Base-by-base conservation (phyloP, 2,113 vertebrate species). In the Myrmecophaga tridactyla region DNA sequence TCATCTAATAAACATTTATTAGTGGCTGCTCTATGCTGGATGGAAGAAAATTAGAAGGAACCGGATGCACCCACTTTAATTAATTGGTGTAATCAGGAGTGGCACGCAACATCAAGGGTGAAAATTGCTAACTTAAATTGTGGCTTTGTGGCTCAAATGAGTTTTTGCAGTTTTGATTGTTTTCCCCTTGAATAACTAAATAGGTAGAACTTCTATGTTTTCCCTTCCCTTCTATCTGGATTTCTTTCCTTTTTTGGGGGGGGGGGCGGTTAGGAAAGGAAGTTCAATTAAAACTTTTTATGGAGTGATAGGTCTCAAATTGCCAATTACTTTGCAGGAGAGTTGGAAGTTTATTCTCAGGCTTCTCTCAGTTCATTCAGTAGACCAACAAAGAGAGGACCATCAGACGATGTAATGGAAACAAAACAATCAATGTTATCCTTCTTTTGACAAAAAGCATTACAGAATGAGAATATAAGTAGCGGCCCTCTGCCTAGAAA, bases 11-110 rank as follows among this genome's bases (percentile, higher is more conserved):
- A 96, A 92, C 94, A 96, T 91, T 95, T 91, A 96, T 95, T 96
- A 96, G 81, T 94, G 84, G 69, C 82, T 89, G 20, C 92, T 95
- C 53, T 77, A 82, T 92, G 46, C 94, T 77, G 94, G 92, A 94
- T 91, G 94, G 96, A 82, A 92, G 94, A 95, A 96, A 96, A 97
- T 95, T 94, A 96, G 96, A 97, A 89, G 91, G 94, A 92, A 58
- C 92, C 97, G 96, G 97, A 96, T 96, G 94, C 36, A 96, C 83
- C 96, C 95, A 87, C 92, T 97, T 94, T 94, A 95, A 96, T 96
- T 96, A 97, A 96, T 97, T 96, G 96, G 63, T 56, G 17, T 96
- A 91, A 96, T 97, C 94, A 96, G 95, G 73, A 90, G 77, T 81
- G 63, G 88, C 67, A n/a, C 67, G 95, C 39, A 95, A 63, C 86